Evolutionary conservation across 2,797 vertebrate genomes (phyloP), one percentile per base, ranked within the genome.

Genomic region (Pangasius krempfi): DNA sequence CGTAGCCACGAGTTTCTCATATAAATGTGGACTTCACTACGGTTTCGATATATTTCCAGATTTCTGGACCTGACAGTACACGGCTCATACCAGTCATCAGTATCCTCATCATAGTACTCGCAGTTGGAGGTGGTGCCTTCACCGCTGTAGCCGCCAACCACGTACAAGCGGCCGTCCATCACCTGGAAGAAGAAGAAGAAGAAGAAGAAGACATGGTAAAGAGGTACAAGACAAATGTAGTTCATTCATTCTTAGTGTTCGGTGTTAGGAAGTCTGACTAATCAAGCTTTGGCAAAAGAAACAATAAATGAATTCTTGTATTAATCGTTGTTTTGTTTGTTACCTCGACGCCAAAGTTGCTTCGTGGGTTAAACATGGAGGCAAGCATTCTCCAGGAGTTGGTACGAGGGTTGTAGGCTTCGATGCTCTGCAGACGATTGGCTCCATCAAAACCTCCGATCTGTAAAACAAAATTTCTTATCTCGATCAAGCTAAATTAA

Each of bases 271-370:
- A 52, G 16, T 52, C 52, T 54, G 50, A 52, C 13, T 12, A 12
- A 52, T 52, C 50, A 14, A 54, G n/a, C n/a, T n/a, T n/a, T n/a
- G n/a, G n/a, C n/a, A n/a, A n/a, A 54, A 54, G 52, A 14, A 54
- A 54, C 13, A 13, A 54, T 54, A 54, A 54, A 54, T 54, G 14
- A 54, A 13, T 54, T 37, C 44, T 50, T 27, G 22, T 75, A 9
- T 62, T 10, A 1, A 62, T 4, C n/a, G 22, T 9, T 66, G 54
- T 13, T 82, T 58, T 18, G 4, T 27, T 47, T 4, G 2, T 62
- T 64, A 90, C 91, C 72, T 93, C 97, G 0, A 97, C 96, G 87
- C 97, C 97, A 27, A 98, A 98, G 94, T 97, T 97, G 92, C 97
- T 98, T 82, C 97, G 97, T 0, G 95, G 93, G 0, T 90, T 96